phyloP scores from a whole-genome alignment of 2,888 invertebrate species.

The Phyllotreta cruciferae region DNA sequence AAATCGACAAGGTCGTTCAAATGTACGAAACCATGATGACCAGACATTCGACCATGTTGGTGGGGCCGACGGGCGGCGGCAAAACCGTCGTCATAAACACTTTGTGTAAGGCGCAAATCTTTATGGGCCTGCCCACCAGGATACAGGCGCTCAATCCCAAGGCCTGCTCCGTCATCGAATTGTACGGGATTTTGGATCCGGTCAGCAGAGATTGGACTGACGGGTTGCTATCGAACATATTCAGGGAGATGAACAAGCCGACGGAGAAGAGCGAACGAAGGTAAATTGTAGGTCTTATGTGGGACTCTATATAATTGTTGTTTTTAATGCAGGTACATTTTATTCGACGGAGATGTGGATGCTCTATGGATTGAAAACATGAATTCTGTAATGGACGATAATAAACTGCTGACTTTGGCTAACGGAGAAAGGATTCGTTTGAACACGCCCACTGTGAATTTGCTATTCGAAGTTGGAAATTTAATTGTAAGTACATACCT shows the following conservation, averaged over 20 bases:
- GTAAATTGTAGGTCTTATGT: conserved; percentile 52
- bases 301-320: neutral
- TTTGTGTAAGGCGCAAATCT: conserved; percentile 78
- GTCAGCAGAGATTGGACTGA: conserved; percentile 92
- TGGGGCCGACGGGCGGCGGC: conserved; percentile 93
- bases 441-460: conserved; percentile 82
- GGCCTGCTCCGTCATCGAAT: conserved; percentile 86
- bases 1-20: conserved; percentile 77
- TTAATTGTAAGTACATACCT: conserved; percentile 3
- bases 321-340: conserved; percentile 63
- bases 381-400: conserved; percentile 98
- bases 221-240: conserved; percentile 88
- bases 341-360: conserved; percentile 95
- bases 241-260: conserved; percentile 87
- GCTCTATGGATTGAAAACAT: conserved; percentile 96
- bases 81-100: conserved; percentile 86
- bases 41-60: conserved; percentile 88
- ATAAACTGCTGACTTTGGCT: conserved; percentile 85
- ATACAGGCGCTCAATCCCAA: conserved; percentile 86
- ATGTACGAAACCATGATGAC: conserved; percentile 96
- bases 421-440: conserved; percentile 79
- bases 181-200: conserved; percentile 88
- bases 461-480: conserved; percentile 76
- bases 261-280: conserved; percentile 72
- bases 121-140: conserved; percentile 80